phyloP scores from a whole-genome alignment of 2,797 vertebrate species.

The Anabacerthia variegaticeps region DNA sequence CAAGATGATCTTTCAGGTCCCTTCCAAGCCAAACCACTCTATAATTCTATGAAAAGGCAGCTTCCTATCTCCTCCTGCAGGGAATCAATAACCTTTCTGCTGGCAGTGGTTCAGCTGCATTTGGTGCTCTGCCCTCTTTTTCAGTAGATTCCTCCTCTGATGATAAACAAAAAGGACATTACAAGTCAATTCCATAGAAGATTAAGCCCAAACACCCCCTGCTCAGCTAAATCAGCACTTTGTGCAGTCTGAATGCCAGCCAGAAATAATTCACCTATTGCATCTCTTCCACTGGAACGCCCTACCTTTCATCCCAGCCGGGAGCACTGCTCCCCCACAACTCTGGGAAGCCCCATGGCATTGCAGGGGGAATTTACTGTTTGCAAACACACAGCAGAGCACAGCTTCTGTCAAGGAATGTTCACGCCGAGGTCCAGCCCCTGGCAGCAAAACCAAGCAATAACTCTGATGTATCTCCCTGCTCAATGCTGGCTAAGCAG shows the following conservation, averaged over 20 bases:
- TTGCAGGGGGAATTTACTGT: accelerated
- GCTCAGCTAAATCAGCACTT: background rate
- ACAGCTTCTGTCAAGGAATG: background rate
- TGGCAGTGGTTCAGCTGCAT: background rate
- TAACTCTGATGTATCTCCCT: background rate
- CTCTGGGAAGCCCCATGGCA: background rate
- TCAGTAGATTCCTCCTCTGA: background rate
- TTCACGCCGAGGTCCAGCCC: background rate
- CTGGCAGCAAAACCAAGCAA: background rate
- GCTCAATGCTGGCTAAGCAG: background rate
- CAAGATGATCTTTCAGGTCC: background rate
- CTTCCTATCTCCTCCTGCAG: background rate
- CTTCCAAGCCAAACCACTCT: background rate
- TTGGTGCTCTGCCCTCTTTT: slow-evolving; percentile 21
- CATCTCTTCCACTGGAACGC: background rate
- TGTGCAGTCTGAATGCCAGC: background rate
- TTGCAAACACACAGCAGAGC: background rate
- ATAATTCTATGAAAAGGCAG: background rate
- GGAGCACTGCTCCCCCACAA: accelerated
- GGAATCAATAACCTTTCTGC: slow-evolving; percentile 13
- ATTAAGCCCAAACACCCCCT: background rate
- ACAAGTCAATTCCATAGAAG: background rate
- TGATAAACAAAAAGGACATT: background rate
- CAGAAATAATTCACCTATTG: background rate
- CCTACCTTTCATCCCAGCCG: background rate